Base-by-base conservation (phyloP, 1,140 invertebrate genomes). In the Choristoneura fumiferana region DNA sequence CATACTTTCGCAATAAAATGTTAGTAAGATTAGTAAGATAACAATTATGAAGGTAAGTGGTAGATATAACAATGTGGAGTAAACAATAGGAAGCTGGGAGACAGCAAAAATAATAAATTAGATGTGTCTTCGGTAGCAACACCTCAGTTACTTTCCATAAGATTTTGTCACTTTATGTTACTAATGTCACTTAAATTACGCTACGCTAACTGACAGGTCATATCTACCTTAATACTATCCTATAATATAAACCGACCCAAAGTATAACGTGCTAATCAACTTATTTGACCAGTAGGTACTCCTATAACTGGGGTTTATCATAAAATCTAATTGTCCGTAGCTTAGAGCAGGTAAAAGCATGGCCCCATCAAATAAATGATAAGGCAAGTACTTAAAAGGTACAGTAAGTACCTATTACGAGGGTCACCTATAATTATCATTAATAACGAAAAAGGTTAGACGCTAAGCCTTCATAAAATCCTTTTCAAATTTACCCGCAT, bases 341-440 rank as follows among this genome's bases (percentile, higher is more conserved):
- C 15, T 43, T 22, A 49, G 10, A 9, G 10, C 18, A 49, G 43
- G 43, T 49, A 49, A 49, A 49, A 49, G 18, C 18, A 4, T 9
- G 4, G n/a, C 4, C 5, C 43, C 43, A 22, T 43, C 40, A 49
- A 22, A 29, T 29, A 49, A 8, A 29, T 49, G 10, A 29, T 22
- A 49, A 6, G 10, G n/a, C 12, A 49, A 43, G 15, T 43, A 43
- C 8, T 15, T 22, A 9, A 22, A 4, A 22, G 22, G 4, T 49
- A 43, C 1, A 17, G 8, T 5, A 12, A 43, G 8, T 5, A 12
- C 14, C 10, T 9, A 43, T 2, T 22, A 9, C 8, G 40, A 18
- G 40, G 40, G 15, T 43, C 40, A 43, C 10, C 10, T 43, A 43
- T 43, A 18, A 43, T 43, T 18, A 43, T 3, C 40, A 18, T 43